Evolutionary conservation across 2,113 vertebrate species (phyloP), one percentile per base, ranked within the genome.

Genomic region (Brachyhypopomus occidentalis): DNA sequence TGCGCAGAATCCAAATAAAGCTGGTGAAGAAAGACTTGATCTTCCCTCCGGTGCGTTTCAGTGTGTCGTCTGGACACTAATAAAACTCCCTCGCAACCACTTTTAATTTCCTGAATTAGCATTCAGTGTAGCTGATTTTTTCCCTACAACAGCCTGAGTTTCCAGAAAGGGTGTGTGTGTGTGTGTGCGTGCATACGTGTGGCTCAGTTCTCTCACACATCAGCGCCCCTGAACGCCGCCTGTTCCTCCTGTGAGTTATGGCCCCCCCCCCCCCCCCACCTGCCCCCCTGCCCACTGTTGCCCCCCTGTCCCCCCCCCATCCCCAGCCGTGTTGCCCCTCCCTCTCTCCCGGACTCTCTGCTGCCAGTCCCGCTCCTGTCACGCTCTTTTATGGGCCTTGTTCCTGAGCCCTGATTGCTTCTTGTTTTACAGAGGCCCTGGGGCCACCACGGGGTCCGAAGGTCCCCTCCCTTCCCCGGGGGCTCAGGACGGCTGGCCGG

Each of bases 351-450:
- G 52, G 72, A 64, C 66, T 72, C 79, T 81, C 71, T n/a, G 59
- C 58, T 78, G 69, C 78, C 78, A 84, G 69, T 74, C 78, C 63
- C 19, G 22, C 78, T 71, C 62, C 71, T 55, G 38, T 77, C 23
- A 25, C 30, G 67, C 2, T 27, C 45, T 66, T 85, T 85, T 79
- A 85, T 79, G 64, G 62, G 27, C 64, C 84, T 78, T 76, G 72
- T 85, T 82, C 72, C 22, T 80, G 69, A 45, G 72, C 69, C 76
- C 60, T 77, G 79, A 84, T 81, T 84, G 75, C 75, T 79, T 85
- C 75, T 78, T 82, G 80, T 79, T 84, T 81, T 78, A 84, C 83
- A 81, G 72, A 36, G 22, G n/a, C 36, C 48, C 16, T n/a, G 74
- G 69, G 52, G 75, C 52, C 30, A 23, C 8, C 34, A 60, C 34